Evolutionary conservation across 2,797 vertebrate genomes (phyloP), one percentile per base, ranked within the genome.

Genomic region (Staurois parvus): DNA sequence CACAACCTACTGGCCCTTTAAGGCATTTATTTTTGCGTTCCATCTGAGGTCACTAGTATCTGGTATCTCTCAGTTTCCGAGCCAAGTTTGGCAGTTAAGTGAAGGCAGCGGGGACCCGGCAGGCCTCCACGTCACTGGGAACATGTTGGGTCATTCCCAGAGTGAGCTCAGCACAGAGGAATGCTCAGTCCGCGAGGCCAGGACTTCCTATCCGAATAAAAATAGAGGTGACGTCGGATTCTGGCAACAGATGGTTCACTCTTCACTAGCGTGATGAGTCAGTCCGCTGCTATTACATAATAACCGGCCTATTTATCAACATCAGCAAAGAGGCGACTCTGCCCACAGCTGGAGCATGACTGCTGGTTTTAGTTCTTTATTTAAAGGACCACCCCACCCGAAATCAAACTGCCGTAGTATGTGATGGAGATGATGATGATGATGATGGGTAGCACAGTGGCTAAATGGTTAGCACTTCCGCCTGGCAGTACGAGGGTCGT

Each of bases 71-170:
- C 72, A n/a, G 48, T 88, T 88, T 88, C 89, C 88, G 72, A 86
- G 85, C 88, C 84, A 88, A 89, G 84, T 89, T 89, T 88, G 89
- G 88, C 81, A 83, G 82, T 82, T 66, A 59, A 73, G 80, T 81
- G 9, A 34, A 56, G 78, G 84, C 40, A 52, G 34, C 62, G 81
- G 67, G 70, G 73, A 19, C 56, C 28, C 29, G 72, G 73, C 62
- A 13, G 28, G 0, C 40, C 45, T 70, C 74, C 78, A 66, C 85
- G 79, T 86, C 85, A 78, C 67, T 68, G 26, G 66, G 68, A 86
- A 86, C 79, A 28, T 76, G 10, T 81, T 84, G 83, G 89, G 89
- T 88, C 79, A 67, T 87, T 84, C 87, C 87, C 85, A 76, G 83
- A 28, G 72, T 86, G 87, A 88, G 32, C 80, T 87, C 83, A 87